Conservation (phyloP, 1,140 invertebrate genomes). For the Drosophila teissieri region DNA sequence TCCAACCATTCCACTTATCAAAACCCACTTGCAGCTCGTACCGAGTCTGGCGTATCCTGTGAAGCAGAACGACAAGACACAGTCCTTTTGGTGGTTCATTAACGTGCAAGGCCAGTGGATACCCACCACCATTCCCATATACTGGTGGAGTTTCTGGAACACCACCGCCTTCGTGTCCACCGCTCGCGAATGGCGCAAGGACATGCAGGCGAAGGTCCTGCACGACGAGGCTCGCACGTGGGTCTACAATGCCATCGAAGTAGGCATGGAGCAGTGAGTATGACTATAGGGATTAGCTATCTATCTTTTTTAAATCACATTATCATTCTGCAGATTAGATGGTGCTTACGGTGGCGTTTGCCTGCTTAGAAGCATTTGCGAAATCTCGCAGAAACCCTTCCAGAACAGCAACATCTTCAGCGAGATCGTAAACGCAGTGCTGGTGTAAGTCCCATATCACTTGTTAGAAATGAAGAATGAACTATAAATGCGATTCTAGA, state of each 20-base stretch:
- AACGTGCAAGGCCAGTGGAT: constrained; percentile 68
- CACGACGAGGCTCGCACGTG: constrained; percentile 56
- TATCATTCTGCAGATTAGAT: constrained; percentile 25
- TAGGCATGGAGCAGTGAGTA: constrained; percentile 62
- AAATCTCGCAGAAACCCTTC: constrained; percentile 64
- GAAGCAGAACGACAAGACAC: constrained; percentile 55
- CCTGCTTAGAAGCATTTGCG: constrained; percentile 71
- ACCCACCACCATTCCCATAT: constrained; percentile 61
- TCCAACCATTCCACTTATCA: background rate
- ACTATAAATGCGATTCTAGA: constrained; percentile 15
- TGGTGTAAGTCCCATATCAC: constrained; percentile 54
- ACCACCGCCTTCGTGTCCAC: constrained; percentile 69
- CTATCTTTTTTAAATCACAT: too few relatives aligned
- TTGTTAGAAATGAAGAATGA: background rate
- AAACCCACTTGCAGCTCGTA: background rate
- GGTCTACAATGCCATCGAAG: constrained; percentile 63
- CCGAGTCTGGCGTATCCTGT: constrained; percentile 64
- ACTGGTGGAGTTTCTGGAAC: constrained; percentile 82
- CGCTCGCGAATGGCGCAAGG: constrained; percentile 66
- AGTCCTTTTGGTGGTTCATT: constrained; percentile 69
- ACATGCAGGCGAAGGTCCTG: constrained; percentile 44
- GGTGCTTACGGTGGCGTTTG: constrained; percentile 49
- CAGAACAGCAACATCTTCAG: constrained; percentile 59
- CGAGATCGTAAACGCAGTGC: constrained; percentile 61
- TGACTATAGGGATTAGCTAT: background rate